phyloP scores from a whole-genome alignment of 1,140 invertebrate species.

The Papilio polytes region DNA sequence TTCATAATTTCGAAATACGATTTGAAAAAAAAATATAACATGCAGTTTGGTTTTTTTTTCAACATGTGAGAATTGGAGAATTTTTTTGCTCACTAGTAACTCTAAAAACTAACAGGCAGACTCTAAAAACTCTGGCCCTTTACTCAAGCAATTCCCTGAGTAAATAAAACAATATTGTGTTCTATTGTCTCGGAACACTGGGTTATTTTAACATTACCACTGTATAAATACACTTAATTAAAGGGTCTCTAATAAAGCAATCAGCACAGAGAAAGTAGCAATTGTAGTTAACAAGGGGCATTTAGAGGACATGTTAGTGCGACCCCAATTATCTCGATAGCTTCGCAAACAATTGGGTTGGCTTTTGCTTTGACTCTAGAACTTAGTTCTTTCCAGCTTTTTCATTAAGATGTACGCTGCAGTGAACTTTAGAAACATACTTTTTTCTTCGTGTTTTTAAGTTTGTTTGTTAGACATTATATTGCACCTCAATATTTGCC shows the following conservation, averaged over 20 bases:
- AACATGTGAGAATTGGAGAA: no score
- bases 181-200: background rate
- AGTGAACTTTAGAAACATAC: no score
- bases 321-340: constrained; percentile 36
- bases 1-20: no score
- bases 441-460: no score
- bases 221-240: constrained; percentile 3
- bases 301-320: constrained; percentile 30
- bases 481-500: background rate
- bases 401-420: no score
- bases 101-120: no score
- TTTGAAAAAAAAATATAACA: no score
- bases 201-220: background rate
- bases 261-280: constrained; percentile 29
- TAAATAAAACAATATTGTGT: background rate
- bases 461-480: no score
- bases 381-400: no score
- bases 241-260: constrained; percentile 29
- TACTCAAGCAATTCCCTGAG: background rate
- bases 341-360: constrained; percentile 26
- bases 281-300: constrained; percentile 38
- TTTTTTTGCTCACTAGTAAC: no score
- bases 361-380: background rate
- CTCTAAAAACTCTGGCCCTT: no score
- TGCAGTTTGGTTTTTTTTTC: no score